Percentiles rank a stretch among this genome's conserved stretches.
Conservation (phyloP, 2,113 vertebrate genomes). For the Ahaetulla prasina region DNA sequence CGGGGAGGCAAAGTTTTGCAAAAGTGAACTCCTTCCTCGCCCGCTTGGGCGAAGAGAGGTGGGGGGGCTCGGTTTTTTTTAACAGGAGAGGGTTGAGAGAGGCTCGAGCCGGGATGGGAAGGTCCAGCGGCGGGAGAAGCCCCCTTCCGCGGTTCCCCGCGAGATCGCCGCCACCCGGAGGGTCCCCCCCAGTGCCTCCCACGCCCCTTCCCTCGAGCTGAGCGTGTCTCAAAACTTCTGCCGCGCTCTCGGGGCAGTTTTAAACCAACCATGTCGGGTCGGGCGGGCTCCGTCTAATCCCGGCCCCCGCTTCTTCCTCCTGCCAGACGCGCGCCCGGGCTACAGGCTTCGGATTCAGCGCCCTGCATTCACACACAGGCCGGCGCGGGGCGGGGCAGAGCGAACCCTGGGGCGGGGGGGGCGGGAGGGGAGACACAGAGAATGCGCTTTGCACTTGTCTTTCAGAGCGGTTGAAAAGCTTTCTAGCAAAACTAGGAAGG, state of each 20-base stretch:
- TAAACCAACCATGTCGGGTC: slow-evolving; percentile 92
- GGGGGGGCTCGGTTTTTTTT: not conserved
- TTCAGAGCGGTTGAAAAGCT: slow-evolving; percentile 68
- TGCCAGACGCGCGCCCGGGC: slow-evolving; percentile 68
- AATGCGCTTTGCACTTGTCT: slow-evolving; percentile 57
- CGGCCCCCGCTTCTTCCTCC: slow-evolving; percentile 65
- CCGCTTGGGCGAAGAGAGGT: rapidly evolving
- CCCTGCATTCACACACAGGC: slow-evolving; percentile 68
- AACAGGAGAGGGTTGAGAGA: not conserved
- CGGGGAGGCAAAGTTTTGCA: slow-evolving; percentile 57
- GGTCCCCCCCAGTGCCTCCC: not conserved
- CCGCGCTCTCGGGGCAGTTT: not conserved
- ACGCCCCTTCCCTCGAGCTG: slow-evolving; percentile 50
- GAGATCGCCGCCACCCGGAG: not conserved
- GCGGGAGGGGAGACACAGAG: too few relatives aligned
- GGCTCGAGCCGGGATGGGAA: not conserved
- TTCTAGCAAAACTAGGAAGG: slow-evolving; percentile 29
- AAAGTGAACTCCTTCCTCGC: slow-evolving; percentile 48
- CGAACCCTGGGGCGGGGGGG: rapidly evolving
- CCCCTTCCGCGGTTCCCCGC: not conserved
- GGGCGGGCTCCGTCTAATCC: slow-evolving; percentile 81
- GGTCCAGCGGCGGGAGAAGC: not conserved
- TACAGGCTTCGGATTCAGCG: slow-evolving; percentile 71
- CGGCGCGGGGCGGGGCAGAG: not conserved
- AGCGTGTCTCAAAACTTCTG: slow-evolving; percentile 78